Base-by-base conservation (phyloP, 2,888 invertebrate species). In the Temnothorax unifasciatus region DNA sequence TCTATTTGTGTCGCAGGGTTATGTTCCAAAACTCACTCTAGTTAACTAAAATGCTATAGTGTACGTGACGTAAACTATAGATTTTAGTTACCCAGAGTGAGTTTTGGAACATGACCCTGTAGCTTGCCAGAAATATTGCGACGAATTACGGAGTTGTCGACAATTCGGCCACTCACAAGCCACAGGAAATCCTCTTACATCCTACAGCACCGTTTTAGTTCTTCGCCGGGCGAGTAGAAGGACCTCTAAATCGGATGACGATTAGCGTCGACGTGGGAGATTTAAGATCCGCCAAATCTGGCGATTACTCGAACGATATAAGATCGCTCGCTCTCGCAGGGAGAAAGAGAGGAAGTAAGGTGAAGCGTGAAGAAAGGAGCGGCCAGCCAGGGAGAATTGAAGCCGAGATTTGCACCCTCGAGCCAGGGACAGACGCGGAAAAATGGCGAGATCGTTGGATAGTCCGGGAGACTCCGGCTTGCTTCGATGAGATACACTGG, bases 221-320 rank as follows among this genome's bases (percentile, higher is more conserved):
- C 3, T 47, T 41, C 11, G 29, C 64, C 15, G n/a, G 18, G 38
- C 9, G 38, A 38, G 38, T n/a, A 41, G 3, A 25, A 54, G 41
- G 54, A 54, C n/a, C 29, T 77, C 59, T 68, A 83, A 83, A 76
- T 57, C 47, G 38, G 69, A 83, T 82, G 82, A 86, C 86, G 66
- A 84, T 84, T 88, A 89, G 79, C 66, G 85, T 87, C 84, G 85
- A 86, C 86, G 85, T 83, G 85, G 38, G 34, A 75, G 85, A 85
- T 88, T 87, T 89, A 86, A 85, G 85, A 88, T 89, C 85, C 84
- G 76, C 86, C 81, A 85, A 87, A 88, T 89, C 86, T 87, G 82
- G 84, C 85, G 87, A 86, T 90, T 88, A 79, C 68, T 25, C 69
- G 44, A 52, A 61, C 83, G 69, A 68, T 68, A 47, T 18, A 61